Evolutionary conservation across 2,113 vertebrate species (phyloP).

Genomic region (Ailuropoda melanoleuca): DNA sequence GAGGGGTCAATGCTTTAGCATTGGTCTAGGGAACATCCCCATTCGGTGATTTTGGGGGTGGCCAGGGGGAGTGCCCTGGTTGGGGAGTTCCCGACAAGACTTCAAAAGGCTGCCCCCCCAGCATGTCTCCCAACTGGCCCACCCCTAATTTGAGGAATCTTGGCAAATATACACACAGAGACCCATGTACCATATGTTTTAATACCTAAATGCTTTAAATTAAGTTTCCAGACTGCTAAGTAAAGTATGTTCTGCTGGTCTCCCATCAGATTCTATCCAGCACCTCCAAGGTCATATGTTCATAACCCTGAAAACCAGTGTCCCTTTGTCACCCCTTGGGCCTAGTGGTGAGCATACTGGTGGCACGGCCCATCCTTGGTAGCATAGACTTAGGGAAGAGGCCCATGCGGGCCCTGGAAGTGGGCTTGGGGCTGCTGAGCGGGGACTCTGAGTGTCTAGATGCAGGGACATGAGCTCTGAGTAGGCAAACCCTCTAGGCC

Average conservation of each 20-base stretch:
- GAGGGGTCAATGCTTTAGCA: not conserved
- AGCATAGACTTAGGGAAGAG: not conserved
- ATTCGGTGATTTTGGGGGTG: not conserved
- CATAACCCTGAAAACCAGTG: not conserved
- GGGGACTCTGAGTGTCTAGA: not conserved
- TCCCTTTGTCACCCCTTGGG: not conserved
- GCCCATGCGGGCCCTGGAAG: not conserved
- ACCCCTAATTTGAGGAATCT: not conserved
- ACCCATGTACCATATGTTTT: not conserved
- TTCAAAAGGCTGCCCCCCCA: not conserved
- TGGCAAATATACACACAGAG: not conserved
- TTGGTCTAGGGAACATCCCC: not conserved
- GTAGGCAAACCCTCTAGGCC: not conserved
- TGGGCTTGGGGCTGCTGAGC: not conserved
- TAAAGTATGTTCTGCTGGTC: not conserved
- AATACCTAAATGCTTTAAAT: not conserved
- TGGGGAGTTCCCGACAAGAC: not conserved
- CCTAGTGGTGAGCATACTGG: too few species aligned
- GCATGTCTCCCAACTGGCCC: not conserved
- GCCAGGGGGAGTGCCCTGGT: rapidly evolving
- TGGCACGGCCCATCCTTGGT: not conserved
- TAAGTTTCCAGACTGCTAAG: not conserved
- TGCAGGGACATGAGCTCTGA: not conserved
- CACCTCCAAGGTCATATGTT: not conserved
- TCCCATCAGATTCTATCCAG: not conserved